Evolutionary conservation across 1,140 invertebrate species (phyloP).

Genomic region (Drosophila obscura): DNA sequence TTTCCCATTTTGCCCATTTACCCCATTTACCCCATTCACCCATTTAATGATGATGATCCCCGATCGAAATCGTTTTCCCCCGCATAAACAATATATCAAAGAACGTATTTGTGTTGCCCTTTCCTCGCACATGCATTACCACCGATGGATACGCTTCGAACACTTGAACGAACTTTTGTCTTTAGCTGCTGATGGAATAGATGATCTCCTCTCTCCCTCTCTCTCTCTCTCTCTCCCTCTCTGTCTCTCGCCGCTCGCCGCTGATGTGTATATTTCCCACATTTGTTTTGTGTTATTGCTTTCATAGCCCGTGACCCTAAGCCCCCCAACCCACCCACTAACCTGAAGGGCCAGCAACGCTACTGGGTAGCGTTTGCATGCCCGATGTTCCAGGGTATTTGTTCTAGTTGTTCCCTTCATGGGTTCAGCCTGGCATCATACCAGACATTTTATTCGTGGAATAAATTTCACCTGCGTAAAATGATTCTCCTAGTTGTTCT

Average conservation of each 20-base stretch:
- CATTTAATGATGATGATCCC: constrained; percentile 18
- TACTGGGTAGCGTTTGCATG: not conserved
- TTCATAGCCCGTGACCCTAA: not conserved
- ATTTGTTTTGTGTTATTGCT: constrained; percentile 47
- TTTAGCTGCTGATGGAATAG: constrained; percentile 7
- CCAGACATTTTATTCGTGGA: too few species aligned
- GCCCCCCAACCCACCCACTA: not conserved
- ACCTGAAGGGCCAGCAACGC: too few species aligned
- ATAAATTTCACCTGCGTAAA: too few species aligned
- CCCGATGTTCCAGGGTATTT: constrained; percentile 9
- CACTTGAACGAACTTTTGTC: constrained; percentile 36
- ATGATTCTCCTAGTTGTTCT: too few species aligned
- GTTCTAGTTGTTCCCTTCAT: too few species aligned
- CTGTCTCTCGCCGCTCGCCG: not conserved
- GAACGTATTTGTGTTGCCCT: not conserved
- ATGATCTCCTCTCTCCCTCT: too few species aligned
- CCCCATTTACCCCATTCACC: not conserved
- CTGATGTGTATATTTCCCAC: constrained; percentile 35
- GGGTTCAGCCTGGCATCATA: too few species aligned
- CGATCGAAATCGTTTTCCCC: constrained; percentile 10
- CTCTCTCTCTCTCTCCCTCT: too few species aligned
- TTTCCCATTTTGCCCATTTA: not conserved
- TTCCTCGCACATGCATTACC: not conserved
- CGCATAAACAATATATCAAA: constrained; percentile 55
- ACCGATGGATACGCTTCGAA: constrained; percentile 15